Evolutionary conservation across 2,113 vertebrate species (phyloP).

Genomic region (Verasper variegatus): DNA sequence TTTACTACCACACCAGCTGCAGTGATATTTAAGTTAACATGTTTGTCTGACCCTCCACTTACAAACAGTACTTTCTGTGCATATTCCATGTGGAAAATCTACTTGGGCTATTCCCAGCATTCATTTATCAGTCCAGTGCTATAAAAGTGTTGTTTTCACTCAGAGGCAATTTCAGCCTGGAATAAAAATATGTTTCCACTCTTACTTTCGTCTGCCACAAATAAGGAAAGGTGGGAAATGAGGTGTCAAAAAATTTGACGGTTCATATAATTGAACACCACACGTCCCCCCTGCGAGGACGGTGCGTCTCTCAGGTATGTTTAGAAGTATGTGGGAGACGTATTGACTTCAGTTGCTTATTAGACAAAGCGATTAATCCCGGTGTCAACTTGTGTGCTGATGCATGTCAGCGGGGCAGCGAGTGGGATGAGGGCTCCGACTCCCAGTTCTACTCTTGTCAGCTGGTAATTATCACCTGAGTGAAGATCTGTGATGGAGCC

Average conservation of each 20-base stretch:
- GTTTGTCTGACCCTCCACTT: too few species aligned
- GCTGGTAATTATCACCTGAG: conserved; percentile 65
- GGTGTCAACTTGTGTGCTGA: conserved; percentile 60
- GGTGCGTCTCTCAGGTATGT: conserved; percentile 55
- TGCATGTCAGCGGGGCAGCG: conserved; percentile 52
- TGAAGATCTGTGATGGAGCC: conserved; percentile 10
- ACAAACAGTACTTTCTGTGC: not conserved
- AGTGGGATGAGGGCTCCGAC: conserved; percentile 45
- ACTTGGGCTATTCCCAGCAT: not conserved
- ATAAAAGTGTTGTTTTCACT: not conserved
- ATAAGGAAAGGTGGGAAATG: conserved; percentile 42
- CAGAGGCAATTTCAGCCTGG: not conserved
- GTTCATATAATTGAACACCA: conserved; percentile 57
- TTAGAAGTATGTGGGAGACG: conserved; percentile 69
- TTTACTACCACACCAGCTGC: too few species aligned
- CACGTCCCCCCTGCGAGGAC: conserved; percentile 32
- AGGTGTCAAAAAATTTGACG: conserved; percentile 44
- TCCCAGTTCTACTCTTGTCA: conserved; percentile 51
- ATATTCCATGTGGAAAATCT: not conserved
- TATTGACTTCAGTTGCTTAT: conserved; percentile 54
- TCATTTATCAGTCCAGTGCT: not conserved
- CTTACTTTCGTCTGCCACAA: conserved; percentile 29
- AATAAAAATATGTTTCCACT: conserved; percentile 14
- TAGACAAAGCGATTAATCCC: conserved; percentile 62
- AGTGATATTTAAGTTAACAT: too few species aligned